Conservation (phyloP, 2,113 vertebrate genomes). For the Psammodynastes pulverulentus region DNA sequence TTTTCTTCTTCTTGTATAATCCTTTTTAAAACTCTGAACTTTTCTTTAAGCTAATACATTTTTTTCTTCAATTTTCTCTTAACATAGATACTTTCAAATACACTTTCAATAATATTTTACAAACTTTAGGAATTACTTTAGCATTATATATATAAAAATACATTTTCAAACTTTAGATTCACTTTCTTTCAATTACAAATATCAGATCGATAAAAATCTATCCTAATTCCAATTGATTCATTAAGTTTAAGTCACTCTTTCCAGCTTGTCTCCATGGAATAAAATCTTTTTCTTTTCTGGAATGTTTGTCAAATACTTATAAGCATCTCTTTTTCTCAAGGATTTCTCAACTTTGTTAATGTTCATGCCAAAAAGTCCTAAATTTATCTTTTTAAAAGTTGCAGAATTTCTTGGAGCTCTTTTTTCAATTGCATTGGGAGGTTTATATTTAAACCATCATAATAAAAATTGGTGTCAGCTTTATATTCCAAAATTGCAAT, state of each 20-base stretch:
- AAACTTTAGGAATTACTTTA: no score
- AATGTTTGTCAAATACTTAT: background rate
- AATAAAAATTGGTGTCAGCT: no score
- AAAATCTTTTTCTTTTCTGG: background rate
- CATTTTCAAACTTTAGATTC: background rate
- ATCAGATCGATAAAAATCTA: background rate
- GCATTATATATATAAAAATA: no score
- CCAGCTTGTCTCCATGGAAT: background rate
- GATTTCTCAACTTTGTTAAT: background rate
- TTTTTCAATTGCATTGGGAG: background rate
- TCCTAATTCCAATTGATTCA: background rate
- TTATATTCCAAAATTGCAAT: no score
- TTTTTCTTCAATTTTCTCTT: no score
- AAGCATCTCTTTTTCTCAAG: background rate
- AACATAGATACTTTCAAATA: background rate
- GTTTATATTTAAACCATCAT: background rate
- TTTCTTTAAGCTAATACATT: no score
- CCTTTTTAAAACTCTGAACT: no score
- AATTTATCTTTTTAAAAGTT: background rate
- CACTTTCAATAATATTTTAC: background rate
- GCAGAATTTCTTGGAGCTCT: background rate
- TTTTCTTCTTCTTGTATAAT: background rate
- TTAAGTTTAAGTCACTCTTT: background rate
- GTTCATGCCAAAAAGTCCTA: background rate
- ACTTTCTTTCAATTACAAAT: background rate